Percentiles rank a stretch among this genome's conserved stretches.
These are phyloP conservation scores for Linnaemya vulpina DNA, from an alignment of 2,888 invertebrate genomes.

Conservation along the genomic window DNA sequence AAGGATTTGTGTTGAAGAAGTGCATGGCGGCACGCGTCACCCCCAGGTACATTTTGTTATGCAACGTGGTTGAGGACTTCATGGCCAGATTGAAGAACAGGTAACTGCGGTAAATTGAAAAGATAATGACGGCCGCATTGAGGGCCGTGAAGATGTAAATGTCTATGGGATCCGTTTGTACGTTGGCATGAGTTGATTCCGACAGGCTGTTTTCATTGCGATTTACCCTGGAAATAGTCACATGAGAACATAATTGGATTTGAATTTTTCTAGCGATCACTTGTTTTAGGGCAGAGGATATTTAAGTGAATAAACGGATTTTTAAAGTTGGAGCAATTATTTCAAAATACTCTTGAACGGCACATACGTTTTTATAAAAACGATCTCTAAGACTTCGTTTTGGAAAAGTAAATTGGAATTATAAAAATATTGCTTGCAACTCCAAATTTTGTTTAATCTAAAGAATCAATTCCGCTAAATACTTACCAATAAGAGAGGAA, in stretches of 20 bases:
- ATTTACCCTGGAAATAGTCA: slow-evolving; percentile 76
- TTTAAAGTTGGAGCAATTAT: too few species aligned
- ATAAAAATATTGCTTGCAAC: too few species aligned
- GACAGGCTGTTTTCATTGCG: slow-evolving; percentile 75
- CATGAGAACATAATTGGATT: neutral
- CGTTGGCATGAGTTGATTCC: neutral
- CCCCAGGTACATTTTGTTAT: slow-evolving; percentile 91
- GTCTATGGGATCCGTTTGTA: slow-evolving; percentile 76
- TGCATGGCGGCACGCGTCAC: slow-evolving; percentile 92
- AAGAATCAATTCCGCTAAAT: too few species aligned
- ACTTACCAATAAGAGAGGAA: slow-evolving; percentile 89
- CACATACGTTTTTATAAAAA: too few species aligned
- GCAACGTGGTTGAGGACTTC: slow-evolving; percentile 89
- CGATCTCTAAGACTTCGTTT: too few species aligned
- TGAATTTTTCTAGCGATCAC: too few species aligned
- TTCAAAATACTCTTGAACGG: too few species aligned
- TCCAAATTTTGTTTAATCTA: too few species aligned
- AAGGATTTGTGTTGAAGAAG: slow-evolving; percentile 94
- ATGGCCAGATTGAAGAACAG: slow-evolving; percentile 86
- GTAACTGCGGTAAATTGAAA: slow-evolving; percentile 81
- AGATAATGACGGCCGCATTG: slow-evolving; percentile 81
- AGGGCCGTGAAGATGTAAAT: slow-evolving; percentile 84
- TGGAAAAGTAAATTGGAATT: too few species aligned
- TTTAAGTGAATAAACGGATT: too few species aligned
- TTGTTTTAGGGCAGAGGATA: too few species aligned